Evolutionary conservation across 2,113 vertebrate species (phyloP).

Genomic region (Arizona elegans): DNA sequence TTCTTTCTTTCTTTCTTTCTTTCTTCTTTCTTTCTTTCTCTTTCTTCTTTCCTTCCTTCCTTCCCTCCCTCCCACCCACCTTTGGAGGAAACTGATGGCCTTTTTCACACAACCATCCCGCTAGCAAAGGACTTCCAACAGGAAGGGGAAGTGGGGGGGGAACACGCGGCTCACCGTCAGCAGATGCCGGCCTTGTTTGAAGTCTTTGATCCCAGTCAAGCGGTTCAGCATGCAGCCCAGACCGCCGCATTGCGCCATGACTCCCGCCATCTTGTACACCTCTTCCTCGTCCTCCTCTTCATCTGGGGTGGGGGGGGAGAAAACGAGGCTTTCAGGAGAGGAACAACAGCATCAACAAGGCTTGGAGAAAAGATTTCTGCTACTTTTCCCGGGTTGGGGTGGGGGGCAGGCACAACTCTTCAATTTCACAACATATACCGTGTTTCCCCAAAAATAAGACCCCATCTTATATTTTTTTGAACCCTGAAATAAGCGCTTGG

Average conservation of each 20-base stretch:
- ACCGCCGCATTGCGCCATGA: conserved; percentile 97
- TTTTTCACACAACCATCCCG: background rate
- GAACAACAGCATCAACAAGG: background rate
- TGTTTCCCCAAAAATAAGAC: too few relatives aligned
- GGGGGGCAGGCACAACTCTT: background rate
- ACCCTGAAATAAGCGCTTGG: too few relatives aligned
- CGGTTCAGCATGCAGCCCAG: conserved; percentile 96
- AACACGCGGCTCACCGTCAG: conserved; percentile 80
- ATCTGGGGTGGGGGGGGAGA: conserved; percentile 67
- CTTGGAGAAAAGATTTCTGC: fast-evolving
- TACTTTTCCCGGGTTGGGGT: background rate
- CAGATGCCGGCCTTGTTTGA: conserved; percentile 96
- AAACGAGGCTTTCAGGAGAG: conserved; percentile 13
- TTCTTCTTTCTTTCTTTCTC: too few relatives aligned
- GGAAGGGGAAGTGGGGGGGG: too few relatives aligned
- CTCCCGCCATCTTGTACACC: conserved; percentile 97
- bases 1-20: too few relatives aligned
- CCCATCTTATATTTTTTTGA: too few relatives aligned
- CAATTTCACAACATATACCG: too few relatives aligned
- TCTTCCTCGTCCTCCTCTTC: conserved; percentile 99
- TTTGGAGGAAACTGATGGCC: background rate
- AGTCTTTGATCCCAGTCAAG: conserved; percentile 94
- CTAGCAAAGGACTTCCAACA: background rate
- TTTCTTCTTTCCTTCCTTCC: too few relatives aligned
- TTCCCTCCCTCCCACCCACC: background rate